These are phyloP conservation scores for Aldrovandia affinis DNA, from an alignment of 2,797 vertebrate genomes.

Conservation along the genomic window DNA sequence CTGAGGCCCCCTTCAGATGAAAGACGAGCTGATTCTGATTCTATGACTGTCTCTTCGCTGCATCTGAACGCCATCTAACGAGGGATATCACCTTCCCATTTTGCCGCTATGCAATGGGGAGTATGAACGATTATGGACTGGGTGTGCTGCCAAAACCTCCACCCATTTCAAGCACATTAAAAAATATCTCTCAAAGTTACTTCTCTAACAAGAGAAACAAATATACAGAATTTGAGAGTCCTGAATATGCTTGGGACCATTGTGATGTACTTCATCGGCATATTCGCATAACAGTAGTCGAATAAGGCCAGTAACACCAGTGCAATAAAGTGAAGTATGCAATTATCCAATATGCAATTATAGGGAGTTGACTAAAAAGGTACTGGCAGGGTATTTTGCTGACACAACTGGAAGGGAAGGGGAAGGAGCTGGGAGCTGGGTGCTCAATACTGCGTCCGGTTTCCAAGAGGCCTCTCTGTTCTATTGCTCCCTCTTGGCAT, in stretches of 20 bases:
- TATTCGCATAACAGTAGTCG: too few species aligned
- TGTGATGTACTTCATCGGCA: background rate
- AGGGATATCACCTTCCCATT: background rate
- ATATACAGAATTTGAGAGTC: background rate
- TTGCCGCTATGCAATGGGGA: background rate
- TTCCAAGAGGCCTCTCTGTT: constrained; percentile 14
- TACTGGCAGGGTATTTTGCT: background rate
- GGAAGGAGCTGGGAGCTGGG: background rate
- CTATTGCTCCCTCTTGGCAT: constrained; percentile 40
- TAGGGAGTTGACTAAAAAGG: background rate
- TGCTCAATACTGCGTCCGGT: background rate
- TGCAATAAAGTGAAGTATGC: background rate
- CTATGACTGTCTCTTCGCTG: background rate
- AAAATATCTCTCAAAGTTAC: background rate
- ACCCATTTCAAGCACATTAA: background rate
- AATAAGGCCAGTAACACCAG: background rate
- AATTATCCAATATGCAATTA: constrained; percentile 2
- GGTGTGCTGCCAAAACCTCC: too few species aligned
- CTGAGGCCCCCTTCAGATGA: background rate
- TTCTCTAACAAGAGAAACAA: background rate
- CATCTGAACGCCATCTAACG: background rate
- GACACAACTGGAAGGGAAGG: too few species aligned
- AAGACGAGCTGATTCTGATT: background rate
- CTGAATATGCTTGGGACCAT: background rate
- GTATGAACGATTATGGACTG: background rate